These are phyloP conservation scores for Sisyra nigra DNA, from an alignment of 2,888 invertebrate species.

Conservation along the genomic window DNA sequence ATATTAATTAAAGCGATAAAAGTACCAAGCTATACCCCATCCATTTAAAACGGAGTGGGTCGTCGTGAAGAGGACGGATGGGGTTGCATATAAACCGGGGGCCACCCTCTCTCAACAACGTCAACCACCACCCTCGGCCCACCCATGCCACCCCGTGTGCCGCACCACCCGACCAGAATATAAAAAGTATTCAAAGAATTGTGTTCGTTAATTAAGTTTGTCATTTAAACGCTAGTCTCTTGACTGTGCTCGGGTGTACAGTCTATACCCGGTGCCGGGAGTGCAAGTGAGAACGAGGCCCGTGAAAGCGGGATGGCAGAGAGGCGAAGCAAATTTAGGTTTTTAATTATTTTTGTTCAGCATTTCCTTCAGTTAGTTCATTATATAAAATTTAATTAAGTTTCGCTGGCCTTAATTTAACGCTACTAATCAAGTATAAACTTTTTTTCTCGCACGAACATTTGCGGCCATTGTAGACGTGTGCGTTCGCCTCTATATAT, in stretches of 20 bases:
- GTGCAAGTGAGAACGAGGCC: neutral
- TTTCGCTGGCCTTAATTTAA: slow-evolving; percentile 32
- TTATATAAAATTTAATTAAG: slow-evolving; percentile 35
- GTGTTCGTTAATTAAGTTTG: slow-evolving; percentile 32
- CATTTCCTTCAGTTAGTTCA: slow-evolving; percentile 32
- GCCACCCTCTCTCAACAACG: neutral
- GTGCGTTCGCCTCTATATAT: slow-evolving; percentile 14
- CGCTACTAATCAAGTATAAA: slow-evolving; percentile 34
- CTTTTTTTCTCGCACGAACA: slow-evolving; percentile 22
- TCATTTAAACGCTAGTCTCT: slow-evolving; percentile 25
- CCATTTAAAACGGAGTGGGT: neutral
- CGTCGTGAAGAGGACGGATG: neutral
- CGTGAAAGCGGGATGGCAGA: slow-evolving; percentile 14
- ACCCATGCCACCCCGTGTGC: slow-evolving; percentile 7
- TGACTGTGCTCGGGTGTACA: neutral
- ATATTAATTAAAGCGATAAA: slow-evolving; percentile 8
- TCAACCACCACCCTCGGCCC: slow-evolving; percentile 2
- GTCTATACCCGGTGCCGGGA: neutral
- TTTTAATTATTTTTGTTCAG: slow-evolving; percentile 34
- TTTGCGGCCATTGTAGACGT: no score
- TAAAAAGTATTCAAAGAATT: slow-evolving; percentile 20
- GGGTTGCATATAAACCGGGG: neutral
- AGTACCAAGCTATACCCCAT: slow-evolving; percentile 1
- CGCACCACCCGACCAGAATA: slow-evolving; percentile 7
- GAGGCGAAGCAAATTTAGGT: slow-evolving; percentile 29